Evolutionary conservation across 2,113 vertebrate genomes (phyloP).

Genomic region (Odontesthes bonariensis): DNA sequence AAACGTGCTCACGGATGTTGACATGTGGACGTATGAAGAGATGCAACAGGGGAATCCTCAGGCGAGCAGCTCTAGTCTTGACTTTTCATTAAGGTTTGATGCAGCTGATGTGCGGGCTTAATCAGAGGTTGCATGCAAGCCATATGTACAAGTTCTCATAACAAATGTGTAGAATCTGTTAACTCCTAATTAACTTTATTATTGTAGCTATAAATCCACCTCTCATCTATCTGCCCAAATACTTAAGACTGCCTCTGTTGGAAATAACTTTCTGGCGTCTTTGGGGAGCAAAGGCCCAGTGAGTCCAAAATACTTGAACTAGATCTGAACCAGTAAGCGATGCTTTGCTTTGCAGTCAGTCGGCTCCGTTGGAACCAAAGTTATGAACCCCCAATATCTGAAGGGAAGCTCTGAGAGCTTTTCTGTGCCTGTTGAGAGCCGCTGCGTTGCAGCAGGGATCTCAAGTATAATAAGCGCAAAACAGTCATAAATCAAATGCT

Average conservation of each 20-base stretch:
- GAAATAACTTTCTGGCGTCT: neutral
- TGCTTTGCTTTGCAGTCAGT: conserved; percentile 12
- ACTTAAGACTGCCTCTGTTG: neutral
- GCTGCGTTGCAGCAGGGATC: conserved; percentile 27
- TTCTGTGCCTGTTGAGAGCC: conserved; percentile 7
- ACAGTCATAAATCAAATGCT: conserved; percentile 62
- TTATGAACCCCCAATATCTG: conserved; percentile 43
- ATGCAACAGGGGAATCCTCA: neutral
- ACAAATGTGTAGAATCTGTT: neutral
- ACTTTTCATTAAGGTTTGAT: neutral
- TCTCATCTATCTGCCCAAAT: neutral
- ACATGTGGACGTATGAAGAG: conserved; percentile 1
- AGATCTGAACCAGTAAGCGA: conserved; percentile 23
- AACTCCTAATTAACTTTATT: neutral
- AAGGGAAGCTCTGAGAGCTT: conserved; percentile 22
- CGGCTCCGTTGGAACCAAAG: conserved; percentile 22
- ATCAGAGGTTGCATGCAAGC: neutral
- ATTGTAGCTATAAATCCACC: neutral
- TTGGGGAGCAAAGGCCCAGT: conserved; percentile 2
- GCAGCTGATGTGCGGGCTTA: neutral
- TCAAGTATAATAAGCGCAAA: conserved; percentile 36
- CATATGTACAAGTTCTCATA: neutral
- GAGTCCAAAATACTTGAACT: conserved; percentile 12
- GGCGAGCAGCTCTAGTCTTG: neutral
- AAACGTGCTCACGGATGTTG: neutral